Percentiles rank a stretch among this genome's conserved stretches.
phyloP scores from a whole-genome alignment of 37 sponge, comb jelly and placozoan genomes.

The Spongia lamella region DNA sequence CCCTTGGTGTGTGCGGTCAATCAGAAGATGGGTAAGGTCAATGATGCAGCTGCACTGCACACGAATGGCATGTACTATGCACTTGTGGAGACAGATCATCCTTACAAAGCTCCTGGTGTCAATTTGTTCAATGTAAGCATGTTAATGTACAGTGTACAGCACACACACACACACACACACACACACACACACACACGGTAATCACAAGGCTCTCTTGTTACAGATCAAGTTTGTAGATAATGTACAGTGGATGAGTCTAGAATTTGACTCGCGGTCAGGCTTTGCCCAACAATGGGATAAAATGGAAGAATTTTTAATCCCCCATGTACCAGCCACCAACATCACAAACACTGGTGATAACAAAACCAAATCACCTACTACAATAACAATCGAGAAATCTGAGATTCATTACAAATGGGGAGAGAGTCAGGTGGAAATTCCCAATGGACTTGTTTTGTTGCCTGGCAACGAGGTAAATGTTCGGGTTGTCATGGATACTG shows the following conservation, averaged over 20 bases:
- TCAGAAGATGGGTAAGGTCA: not conserved
- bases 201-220: not conserved
- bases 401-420: too few relatives aligned
- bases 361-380: too few relatives aligned
- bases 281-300: slow-evolving; percentile 82
- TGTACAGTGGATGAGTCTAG: slow-evolving; percentile 91
- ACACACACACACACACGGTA: too few relatives aligned
- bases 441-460: slow-evolving; percentile 62
- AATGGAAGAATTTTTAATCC: slow-evolving; percentile 58
- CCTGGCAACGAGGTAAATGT: slow-evolving; percentile 84
- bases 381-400: too few relatives aligned
- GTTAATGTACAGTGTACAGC: not conserved
- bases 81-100: slow-evolving; percentile 89
- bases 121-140: slow-evolving; percentile 62
- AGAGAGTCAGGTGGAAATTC: slow-evolving; percentile 26
- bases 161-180: too few relatives aligned
- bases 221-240: slow-evolving; percentile 75
- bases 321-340: not conserved
- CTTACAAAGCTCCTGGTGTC: slow-evolving; percentile 83
- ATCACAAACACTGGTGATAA: too few relatives aligned
- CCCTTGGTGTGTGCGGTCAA: slow-evolving; percentile 60
- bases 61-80: slow-evolving; percentile 69
- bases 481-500: slow-evolving; percentile 78
- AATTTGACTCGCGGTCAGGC: slow-evolving; percentile 79
- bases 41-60: not conserved